Evolutionary conservation across 2,797 vertebrate species (phyloP).

Genomic region (Sternarchorhynchus goeldii): DNA sequence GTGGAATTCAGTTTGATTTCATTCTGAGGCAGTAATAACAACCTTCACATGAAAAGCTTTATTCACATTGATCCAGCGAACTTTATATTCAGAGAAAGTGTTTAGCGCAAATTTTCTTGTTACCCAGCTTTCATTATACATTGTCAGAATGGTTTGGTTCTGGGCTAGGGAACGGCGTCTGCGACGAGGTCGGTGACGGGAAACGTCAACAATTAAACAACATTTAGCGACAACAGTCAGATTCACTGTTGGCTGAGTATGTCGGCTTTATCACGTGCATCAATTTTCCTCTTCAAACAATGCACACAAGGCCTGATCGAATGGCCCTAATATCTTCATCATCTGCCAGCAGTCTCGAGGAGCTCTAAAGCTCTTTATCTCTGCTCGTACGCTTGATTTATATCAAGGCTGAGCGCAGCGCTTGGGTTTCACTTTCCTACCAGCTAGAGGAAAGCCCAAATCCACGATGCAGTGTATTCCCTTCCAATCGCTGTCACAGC

Average conservation of each 20-base stretch:
- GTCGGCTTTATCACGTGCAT: neutral
- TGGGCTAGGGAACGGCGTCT: too few species aligned
- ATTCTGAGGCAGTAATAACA: neutral
- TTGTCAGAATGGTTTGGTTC: too few species aligned
- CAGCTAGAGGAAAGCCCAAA: conserved; percentile 42
- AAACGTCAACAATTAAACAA: neutral
- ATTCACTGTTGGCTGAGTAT: neutral
- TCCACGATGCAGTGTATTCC: conserved; percentile 38
- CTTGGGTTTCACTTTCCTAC: conserved; percentile 45
- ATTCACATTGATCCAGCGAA: neutral
- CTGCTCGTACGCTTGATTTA: conserved; percentile 46
- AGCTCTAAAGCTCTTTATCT: conserved; percentile 35
- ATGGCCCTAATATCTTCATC: conserved; percentile 35
- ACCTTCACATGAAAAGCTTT: neutral
- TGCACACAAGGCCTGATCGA: conserved; percentile 9
- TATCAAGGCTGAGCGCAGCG: conserved; percentile 45
- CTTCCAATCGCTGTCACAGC: conserved; percentile 50
- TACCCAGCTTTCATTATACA: too few species aligned
- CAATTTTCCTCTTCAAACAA: conserved; percentile 19
- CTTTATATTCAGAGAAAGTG: too few species aligned
- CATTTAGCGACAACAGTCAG: neutral
- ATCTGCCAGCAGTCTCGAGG: conserved; percentile 4
- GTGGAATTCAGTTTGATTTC: neutral
- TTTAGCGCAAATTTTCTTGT: too few species aligned
- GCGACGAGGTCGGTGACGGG: neutral